Evolutionary conservation across 2,113 vertebrate species (phyloP).

Genomic region (Cynocephalus volans): DNA sequence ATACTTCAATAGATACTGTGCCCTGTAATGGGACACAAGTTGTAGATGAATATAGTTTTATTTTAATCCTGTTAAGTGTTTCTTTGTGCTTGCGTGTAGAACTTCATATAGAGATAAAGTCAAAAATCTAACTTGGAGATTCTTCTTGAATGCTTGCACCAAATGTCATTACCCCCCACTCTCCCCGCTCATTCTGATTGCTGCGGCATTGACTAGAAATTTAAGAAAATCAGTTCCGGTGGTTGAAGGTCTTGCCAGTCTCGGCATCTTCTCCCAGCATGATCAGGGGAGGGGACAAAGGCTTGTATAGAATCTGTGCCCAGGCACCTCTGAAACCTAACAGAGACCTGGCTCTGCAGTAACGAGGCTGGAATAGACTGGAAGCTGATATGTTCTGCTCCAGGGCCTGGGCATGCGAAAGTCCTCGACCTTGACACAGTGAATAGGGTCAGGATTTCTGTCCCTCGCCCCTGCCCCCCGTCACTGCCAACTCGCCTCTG

Average conservation of each 20-base stretch:
- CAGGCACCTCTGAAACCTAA: neutral
- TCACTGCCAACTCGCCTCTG: rapidly evolving
- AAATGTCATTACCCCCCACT: neutral
- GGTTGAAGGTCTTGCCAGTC: neutral
- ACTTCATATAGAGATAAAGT: neutral
- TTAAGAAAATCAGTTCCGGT: neutral
- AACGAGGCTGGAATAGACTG: neutral
- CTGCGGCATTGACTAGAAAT: neutral
- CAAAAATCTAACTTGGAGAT: neutral
- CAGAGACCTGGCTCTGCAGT: neutral
- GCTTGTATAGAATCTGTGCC: too few species aligned
- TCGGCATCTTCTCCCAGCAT: neutral
- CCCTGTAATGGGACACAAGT: neutral
- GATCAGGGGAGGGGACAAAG: neutral
- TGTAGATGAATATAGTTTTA: neutral
- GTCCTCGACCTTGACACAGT: neutral
- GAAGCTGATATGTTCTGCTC: neutral
- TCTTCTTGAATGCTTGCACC: neutral
- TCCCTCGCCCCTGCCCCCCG: rapidly evolving
- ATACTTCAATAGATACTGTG: neutral
- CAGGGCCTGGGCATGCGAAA: neutral
- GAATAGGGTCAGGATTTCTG: neutral
- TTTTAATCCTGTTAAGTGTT: neutral
- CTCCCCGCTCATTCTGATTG: neutral
- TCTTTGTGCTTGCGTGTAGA: neutral